These are phyloP conservation scores for Perca schrenkii DNA, from an alignment of 2,113 vertebrate genomes.

Conservation along the genomic window DNA sequence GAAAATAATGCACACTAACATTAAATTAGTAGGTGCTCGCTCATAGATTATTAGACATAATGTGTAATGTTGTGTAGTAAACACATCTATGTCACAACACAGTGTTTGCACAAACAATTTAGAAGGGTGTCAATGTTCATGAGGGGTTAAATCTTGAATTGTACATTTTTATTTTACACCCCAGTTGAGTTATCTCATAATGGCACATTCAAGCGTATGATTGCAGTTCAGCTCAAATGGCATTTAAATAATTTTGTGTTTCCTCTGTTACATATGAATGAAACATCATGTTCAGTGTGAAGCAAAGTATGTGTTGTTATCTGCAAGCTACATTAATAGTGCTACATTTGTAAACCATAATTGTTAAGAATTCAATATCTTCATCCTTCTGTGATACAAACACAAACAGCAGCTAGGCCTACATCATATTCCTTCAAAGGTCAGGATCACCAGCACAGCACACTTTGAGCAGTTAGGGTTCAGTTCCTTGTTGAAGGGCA, in stretches of 20 bases:
- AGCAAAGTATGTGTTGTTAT: background rate
- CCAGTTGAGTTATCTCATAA: slow-evolving; percentile 26
- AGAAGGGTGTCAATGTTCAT: slow-evolving; percentile 7
- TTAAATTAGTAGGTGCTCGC: background rate
- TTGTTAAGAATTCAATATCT: background rate
- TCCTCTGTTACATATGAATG: slow-evolving; percentile 9
- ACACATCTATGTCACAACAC: background rate
- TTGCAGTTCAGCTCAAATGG: slow-evolving; percentile 45
- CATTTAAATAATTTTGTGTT: slow-evolving; percentile 56
- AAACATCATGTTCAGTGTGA: slow-evolving; percentile 10
- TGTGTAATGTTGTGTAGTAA: background rate
- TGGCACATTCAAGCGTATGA: slow-evolving; percentile 38
- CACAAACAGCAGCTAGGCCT: slow-evolving; percentile 21
- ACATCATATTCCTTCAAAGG: slow-evolving; percentile 40
- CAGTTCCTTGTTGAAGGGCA: slow-evolving; percentile 64
- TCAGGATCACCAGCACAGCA: slow-evolving; percentile 39
- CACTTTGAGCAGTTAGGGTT: slow-evolving; percentile 43
- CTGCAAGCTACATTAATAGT: background rate
- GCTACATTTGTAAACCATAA: background rate
- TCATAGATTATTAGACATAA: background rate
- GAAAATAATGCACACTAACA: background rate
- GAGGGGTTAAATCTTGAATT: slow-evolving; percentile 25
- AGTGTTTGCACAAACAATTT: slow-evolving; percentile 34
- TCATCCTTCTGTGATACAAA: slow-evolving; percentile 1
- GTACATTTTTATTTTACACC: slow-evolving; percentile 31